Evolutionary conservation across 2,113 vertebrate genomes (phyloP), one percentile per base, ranked within the genome.

Genomic region (Cyphomyrus discorhynchus): DNA sequence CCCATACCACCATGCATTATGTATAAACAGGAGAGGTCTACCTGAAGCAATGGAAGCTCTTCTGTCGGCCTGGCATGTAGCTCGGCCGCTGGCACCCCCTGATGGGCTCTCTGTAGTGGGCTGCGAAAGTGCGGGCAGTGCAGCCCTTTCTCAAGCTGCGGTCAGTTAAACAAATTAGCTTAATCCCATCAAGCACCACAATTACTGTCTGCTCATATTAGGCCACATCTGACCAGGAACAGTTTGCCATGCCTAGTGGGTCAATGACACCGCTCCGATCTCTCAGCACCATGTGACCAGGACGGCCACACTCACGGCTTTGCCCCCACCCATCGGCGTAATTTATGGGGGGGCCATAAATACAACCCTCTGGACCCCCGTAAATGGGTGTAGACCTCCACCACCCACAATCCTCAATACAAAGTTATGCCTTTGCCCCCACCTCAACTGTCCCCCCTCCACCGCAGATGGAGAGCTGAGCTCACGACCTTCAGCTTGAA

Each of bases 161-260:
- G 74, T 91, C 89, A 86, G 84, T 62, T 83, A 92, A 90, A 90
- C 86, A 90, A 92, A 92, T 90, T 9, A 89, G 66, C 87, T 53
- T 91, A 92, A 93, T 91, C 90, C 89, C 31, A 88, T 92, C 89
- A 91, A 88, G 49, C 89, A n/a, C 49, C 87, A 88, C 80, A 49
- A 89, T 89, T 92, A 89, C 50, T 74, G 74, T 91, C 88, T 91
- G 88, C 74, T 91, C 52, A 58, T 82, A 89, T 92, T 91, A 92
- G 52, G 52, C 90, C 50, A 82, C 31, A 80, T 83, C 35, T 84
- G 80, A 88, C 46, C 80, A 62, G 82, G 88, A 89, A 85, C 88
- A 89, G 50, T 27, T 39, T 42, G 42, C 77, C 74, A 53, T 84
- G 45, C 83, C 90, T 88, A 11, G 42, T 31, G 84, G 89, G 88